Evolutionary conservation across 2,888 invertebrate genomes (phyloP).

Genomic region (Amphipoea lucens): DNA sequence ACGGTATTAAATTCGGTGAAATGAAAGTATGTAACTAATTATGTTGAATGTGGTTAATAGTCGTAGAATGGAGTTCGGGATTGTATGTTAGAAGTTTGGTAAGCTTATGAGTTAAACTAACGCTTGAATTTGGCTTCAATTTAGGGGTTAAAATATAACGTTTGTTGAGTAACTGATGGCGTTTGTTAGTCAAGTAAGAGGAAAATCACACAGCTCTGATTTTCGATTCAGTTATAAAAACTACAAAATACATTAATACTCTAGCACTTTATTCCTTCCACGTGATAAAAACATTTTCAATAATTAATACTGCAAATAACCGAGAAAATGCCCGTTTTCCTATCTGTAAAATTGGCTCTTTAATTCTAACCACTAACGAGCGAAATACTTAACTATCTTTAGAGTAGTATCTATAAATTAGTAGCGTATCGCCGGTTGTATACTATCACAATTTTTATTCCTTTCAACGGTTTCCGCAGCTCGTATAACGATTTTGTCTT

Average conservation of each 20-base stretch:
- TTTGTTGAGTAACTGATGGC: background rate
- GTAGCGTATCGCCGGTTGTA: constrained; percentile 47
- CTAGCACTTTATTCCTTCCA: background rate
- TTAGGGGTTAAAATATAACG: background rate
- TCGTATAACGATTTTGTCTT: constrained; percentile 32
- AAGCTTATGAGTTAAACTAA: constrained; percentile 10
- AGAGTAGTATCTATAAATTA: constrained; percentile 54
- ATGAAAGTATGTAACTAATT: constrained; percentile 46
- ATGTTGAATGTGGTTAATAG: constrained; percentile 2
- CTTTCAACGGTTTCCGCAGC: constrained; percentile 45
- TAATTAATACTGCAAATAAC: constrained; percentile 32
- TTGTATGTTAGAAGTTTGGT: constrained; percentile 15
- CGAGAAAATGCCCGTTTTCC: constrained; percentile 20
- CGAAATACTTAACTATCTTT: constrained; percentile 46
- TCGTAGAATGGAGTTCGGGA: constrained; percentile 13
- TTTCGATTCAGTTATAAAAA: background rate
- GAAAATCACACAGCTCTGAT: background rate
- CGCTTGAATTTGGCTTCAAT: constrained; percentile 4
- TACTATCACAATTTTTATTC: constrained; percentile 57
- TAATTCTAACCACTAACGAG: constrained; percentile 55
- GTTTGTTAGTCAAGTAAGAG: background rate
- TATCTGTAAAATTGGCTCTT: constrained; percentile 48
- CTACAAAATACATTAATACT: background rate
- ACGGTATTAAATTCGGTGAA: constrained; percentile 45
- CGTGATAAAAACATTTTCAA: constrained; percentile 13